phyloP scores from a whole-genome alignment of 2,797 vertebrate species.

The Acrossocheilus wenchowensis region DNA sequence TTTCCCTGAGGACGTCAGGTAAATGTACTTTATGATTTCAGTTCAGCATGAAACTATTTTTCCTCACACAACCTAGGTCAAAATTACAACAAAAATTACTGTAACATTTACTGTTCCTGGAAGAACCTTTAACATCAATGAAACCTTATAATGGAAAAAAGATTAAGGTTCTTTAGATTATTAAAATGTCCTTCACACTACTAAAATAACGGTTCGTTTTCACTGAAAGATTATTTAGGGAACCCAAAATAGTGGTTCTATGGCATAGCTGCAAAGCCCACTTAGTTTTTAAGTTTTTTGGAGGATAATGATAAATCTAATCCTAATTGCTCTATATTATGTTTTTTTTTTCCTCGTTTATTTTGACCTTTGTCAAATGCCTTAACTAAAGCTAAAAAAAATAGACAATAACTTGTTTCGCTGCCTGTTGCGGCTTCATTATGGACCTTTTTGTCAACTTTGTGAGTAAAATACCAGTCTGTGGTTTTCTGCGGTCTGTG shows the following conservation, averaged over 20 bases:
- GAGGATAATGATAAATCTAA: background rate
- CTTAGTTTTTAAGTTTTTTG: background rate
- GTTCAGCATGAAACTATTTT: background rate
- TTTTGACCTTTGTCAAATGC: constrained; percentile 1
- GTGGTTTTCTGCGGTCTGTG: background rate
- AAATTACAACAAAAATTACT: background rate
- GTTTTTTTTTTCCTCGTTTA: background rate
- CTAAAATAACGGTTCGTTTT: background rate
- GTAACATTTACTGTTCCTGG: background rate
- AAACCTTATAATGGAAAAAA: background rate
- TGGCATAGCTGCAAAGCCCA: background rate
- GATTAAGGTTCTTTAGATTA: background rate
- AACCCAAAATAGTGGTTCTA: background rate
- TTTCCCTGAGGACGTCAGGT: constrained; percentile 16
- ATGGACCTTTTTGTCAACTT: background rate
- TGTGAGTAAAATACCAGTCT: background rate
- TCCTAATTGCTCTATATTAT: background rate
- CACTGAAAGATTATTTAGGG: background rate
- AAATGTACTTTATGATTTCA: constrained; percentile 5
- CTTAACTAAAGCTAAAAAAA: background rate
- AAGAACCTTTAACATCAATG: background rate
- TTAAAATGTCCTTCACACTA: background rate
- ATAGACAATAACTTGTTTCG: background rate
- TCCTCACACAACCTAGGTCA: background rate
- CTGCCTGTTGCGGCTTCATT: background rate